Base-by-base conservation (phyloP, 1,140 invertebrate species). In the Druon quercuslanigerum region DNA sequence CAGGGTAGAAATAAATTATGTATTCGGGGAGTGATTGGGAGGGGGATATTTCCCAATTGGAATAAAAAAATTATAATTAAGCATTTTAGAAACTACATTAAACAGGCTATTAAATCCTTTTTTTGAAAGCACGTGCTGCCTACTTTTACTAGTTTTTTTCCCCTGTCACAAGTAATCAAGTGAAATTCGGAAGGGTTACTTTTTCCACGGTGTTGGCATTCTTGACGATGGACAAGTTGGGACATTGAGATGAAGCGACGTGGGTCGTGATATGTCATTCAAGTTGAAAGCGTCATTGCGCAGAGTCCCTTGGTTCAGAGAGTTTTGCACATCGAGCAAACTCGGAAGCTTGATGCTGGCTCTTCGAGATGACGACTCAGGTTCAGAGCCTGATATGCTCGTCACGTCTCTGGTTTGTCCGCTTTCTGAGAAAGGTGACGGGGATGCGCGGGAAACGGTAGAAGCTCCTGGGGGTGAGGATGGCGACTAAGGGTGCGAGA, bases 301-400 rank as follows among this genome's bases (percentile, higher is more conserved):
- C 25, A 19, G 17, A 54, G 52, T 11, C 52, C 3, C 14, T 19
- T 25, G 13, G 20, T 14, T 60, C 19, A 14, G 57, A 33, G 60
- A 66, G 60, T 46, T 46, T 66, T 14, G 60, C 60, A 40, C 20
- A 60, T 14, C 19, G 20, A 60, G 57, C 20, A 60, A 66, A 66
- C 60, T 66, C 40, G 57, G 16, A 66, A 66, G 57, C 57, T 40
- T 33, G 57, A 40, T 77, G 79, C 81, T 81, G 79, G 75, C 74
- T 81, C 77, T 77, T 74, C 81, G 81, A 82, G 83, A 81, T 84
- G 83, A 84, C 79, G 80, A 84, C 79, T 82, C 81, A 76, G 80
- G 83, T 84, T 81, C 83, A 84, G 79, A 81, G 79, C 81, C 78
- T 81, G 83, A 84, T 82, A 84, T 84, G 81, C 79, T 83, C 83